Base-by-base conservation (phyloP, 2,888 invertebrate genomes). In the Caenorhabditis afra region DNA sequence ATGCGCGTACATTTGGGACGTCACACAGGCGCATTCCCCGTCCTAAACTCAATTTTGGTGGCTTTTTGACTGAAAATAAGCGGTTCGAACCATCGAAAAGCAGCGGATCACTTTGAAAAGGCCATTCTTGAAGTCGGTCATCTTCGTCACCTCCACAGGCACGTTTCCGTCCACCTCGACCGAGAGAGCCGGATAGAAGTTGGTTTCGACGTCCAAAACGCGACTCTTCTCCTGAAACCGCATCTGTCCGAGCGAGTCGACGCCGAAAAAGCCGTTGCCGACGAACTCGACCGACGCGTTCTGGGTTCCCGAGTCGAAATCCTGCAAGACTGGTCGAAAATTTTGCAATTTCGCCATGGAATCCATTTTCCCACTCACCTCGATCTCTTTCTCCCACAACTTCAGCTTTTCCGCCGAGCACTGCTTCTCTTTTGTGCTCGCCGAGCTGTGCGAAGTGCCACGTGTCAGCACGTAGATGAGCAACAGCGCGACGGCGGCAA, bases 261-360 rank as follows among this genome's bases (percentile, higher is more conserved):
- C 80, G 11, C 87, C 87, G 22, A 88, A 68, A 47, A 82, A 84
- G 20, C 88, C 88, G 64, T 88, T 88, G 12, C 88, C 88, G 23
- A 86, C 76, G 68, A 88, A 88, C n/a, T 84, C 66, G 3, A 87
- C 79, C 8, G 81, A 61, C 16, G 77, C 71, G 12, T 80, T 68
- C 44, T 81, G 67, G 18, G 79, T 57, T 18, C 81, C 83, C 14
- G 73, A 49, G n/a, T 83, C 78, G 23, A 77, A 71, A 3, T 81
- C 77, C 71, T 83, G 47, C 35, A 20, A 22, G 39, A 37, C 29
- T 12, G 8, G 12, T n/a, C 23, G 12, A n/a, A 23, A 12, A 52
- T 70, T 22, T 4, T 3, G 1, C 18, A 11, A 18, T 41, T 29
- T 50, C 22, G 12, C 11, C 35, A 3, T 8, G 18, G 7, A 29